A percentile compares a stretch with the other conserved stretches of the same genome.
phyloP scores from a whole-genome alignment of 2,113 vertebrate species.

The Perca schrenkii region DNA sequence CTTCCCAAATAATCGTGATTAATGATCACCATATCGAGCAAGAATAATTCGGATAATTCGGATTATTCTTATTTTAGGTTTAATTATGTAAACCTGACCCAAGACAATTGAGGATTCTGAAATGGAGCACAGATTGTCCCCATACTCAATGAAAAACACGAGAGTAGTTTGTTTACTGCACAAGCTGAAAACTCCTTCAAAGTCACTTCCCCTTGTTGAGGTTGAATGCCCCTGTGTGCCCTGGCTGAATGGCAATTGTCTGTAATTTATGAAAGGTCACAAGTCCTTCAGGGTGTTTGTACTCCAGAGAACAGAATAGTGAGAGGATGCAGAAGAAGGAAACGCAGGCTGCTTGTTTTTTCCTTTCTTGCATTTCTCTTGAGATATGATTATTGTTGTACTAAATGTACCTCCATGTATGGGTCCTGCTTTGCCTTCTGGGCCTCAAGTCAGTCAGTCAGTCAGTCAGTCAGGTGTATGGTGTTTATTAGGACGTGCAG shows the following conservation, averaged over 20 bases:
- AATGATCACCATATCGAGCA: neutral
- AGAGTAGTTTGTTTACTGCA: neutral
- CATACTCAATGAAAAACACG: neutral
- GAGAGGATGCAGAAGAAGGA: constrained; percentile 70
- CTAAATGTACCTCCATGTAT: constrained; percentile 6
- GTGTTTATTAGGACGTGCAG: constrained; percentile 51
- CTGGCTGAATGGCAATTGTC: constrained; percentile 69
- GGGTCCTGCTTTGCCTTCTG: neutral
- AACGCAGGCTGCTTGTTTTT: constrained; percentile 63
- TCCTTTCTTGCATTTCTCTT: constrained; percentile 24
- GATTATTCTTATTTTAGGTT: neutral
- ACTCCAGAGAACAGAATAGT: constrained; percentile 51
- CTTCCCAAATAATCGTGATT: neutral
- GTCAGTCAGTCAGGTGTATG: constrained; percentile 45
- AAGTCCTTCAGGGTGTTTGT: constrained; percentile 57
- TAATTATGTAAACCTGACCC: constrained; percentile 1
- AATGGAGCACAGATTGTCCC: neutral
- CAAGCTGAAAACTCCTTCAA: constrained; percentile 15
- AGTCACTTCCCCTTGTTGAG: constrained; percentile 26
- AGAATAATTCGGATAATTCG: neutral
- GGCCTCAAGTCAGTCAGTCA: constrained; percentile 1
- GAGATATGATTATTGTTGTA: neutral
- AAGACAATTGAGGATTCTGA: too few relatives aligned
- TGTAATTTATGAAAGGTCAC: constrained; percentile 50
- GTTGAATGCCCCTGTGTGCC: constrained; percentile 1